Percentiles rank a stretch among this genome's conserved stretches.
These are phyloP conservation scores for Ramphastos sulfuratus DNA, from an alignment of 2,113 vertebrate genomes.

Conservation along the genomic window DNA sequence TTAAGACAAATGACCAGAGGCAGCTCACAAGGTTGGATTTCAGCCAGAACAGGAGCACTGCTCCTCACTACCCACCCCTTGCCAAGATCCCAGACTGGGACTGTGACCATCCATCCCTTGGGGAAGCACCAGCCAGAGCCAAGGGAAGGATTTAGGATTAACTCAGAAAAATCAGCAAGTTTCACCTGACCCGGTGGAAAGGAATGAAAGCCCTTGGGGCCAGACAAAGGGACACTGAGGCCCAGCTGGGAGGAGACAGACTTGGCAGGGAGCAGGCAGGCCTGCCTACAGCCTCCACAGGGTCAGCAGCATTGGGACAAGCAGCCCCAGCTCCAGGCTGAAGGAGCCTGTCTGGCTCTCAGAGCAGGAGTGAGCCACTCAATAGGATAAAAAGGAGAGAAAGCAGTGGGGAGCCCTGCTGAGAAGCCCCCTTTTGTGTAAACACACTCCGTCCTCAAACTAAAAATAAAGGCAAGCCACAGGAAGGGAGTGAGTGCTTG, in stretches of 20 bases:
- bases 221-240: neutral
- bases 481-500: conserved; percentile 73
- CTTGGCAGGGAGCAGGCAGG: neutral
- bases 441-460: conserved; percentile 54
- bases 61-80: neutral
- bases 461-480: conserved; percentile 74
- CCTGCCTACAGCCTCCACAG: neutral
- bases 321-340: neutral
- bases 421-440: conserved; percentile 67
- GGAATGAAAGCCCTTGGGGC: neutral
- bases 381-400: neutral
- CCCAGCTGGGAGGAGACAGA: neutral
- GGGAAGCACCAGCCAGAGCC: neutral
- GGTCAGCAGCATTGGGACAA: neutral
- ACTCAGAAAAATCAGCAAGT: neutral
- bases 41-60: neutral
- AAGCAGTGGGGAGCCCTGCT: conserved; percentile 28
- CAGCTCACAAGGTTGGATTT: neutral
- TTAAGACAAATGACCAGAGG: neutral
- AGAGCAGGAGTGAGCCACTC: neutral
- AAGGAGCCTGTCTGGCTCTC: neutral
- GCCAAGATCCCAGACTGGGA: neutral
- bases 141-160: neutral
- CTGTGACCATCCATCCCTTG: neutral
- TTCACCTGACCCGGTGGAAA: neutral